A percentile compares a stretch with the other conserved stretches of the same genome.
phyloP scores from a whole-genome alignment of 2,888 invertebrate species.

The Omphaloscelis lunosa region DNA sequence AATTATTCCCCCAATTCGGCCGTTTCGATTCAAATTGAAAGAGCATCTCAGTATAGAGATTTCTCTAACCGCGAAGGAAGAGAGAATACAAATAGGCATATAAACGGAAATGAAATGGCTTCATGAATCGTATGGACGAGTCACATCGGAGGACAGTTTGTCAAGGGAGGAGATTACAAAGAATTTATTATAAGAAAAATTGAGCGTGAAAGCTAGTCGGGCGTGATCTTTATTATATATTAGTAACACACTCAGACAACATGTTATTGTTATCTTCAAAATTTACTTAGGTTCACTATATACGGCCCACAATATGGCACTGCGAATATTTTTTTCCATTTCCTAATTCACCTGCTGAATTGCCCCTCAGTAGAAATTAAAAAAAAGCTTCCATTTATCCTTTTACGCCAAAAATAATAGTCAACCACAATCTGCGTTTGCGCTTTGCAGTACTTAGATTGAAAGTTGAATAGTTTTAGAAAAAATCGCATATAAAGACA shows the following conservation, averaged over 20 bases:
- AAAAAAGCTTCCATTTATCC: not conserved
- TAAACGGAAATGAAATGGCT: conserved; percentile 87
- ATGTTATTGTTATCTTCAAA: conserved; percentile 3
- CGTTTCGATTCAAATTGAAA: conserved; percentile 89
- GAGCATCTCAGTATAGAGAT: conserved; percentile 87
- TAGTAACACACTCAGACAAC: conserved; percentile 25
- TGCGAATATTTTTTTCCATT: not conserved
- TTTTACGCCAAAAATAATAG: not conserved
- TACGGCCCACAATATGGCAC: not conserved
- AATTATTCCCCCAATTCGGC: conserved; percentile 87
- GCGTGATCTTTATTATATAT: conserved; percentile 43
- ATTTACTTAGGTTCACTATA: not conserved
- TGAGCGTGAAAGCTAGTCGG: conserved; percentile 53
- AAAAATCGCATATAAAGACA: not conserved
- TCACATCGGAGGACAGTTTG: conserved; percentile 78
- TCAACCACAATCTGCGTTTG: not conserved
- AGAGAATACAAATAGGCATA: conserved; percentile 88
- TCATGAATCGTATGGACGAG: conserved; percentile 84
- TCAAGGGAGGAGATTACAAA: conserved; percentile 75
- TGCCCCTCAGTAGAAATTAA: not conserved
- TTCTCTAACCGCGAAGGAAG: conserved; percentile 86
- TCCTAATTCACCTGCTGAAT: conserved; percentile 5
- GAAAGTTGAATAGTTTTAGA: not conserved
- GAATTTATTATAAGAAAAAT: conserved; percentile 69
- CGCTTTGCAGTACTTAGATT: not conserved